Base-by-base conservation (phyloP, 35 echinoderm and acorn worm species). In the Holothuria glaberrima region DNA sequence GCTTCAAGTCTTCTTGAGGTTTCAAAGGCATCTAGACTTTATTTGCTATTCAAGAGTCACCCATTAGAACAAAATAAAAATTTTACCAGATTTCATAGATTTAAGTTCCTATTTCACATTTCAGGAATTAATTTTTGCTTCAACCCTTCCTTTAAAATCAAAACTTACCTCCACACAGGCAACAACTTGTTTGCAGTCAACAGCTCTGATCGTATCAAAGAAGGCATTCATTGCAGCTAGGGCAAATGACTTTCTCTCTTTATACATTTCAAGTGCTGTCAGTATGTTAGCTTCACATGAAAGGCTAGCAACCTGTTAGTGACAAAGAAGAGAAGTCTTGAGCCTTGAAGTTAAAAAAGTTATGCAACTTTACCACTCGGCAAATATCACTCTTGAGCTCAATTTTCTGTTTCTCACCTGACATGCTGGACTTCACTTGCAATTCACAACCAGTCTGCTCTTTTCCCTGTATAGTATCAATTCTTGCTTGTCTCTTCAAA, bases 241-340 rank as follows among this genome's bases (percentile, higher is more conserved):
- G 12, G 94, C 88, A 65, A 93, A 95, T 26, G 68, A 54, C 28
- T 68, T 87, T 58, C 97, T 80, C 32, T 89, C 87, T 13, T 68
- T 31, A 58, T 99, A 99, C 24, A 68, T 64, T 54, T 99, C 91
- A 60, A 99, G 69, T 22, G 92, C 58, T 41, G 83, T 93, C 25
- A 99, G 76, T 56, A 95, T 95, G 56, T 99, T 94, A 1, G 92
- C 88, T 89, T 99, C 97, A 72, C 79, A 91, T 33, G 84, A 86
- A 2, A 93, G 25, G 26, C 94, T 93, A 45, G 97, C 91, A 21
- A 99, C 91, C 97, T 99, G 60, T 60, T 22, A 57, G 58, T 33
- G 87, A 72, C 48, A 41, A 36, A 90, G 83, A 33, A 80, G 32
- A 13, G 4, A 25, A 75, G 22, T 73, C 44, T 50, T 3, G 35